Base-by-base conservation (phyloP, 2,888 invertebrate genomes). In the Oligia fasciuncula region DNA sequence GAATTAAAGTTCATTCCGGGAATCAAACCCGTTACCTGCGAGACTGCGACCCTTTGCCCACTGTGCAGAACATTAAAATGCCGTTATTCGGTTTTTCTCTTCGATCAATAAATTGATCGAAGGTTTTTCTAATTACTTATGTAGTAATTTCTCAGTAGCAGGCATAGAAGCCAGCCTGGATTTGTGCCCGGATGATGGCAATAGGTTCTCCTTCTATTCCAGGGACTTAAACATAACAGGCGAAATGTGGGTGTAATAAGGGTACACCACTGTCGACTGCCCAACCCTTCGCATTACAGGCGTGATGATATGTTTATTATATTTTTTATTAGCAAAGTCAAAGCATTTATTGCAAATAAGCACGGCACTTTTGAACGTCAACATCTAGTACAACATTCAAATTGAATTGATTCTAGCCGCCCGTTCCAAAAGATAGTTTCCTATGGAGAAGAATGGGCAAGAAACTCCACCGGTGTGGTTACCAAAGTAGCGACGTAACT, bases 1-100 rank as follows among this genome's bases (percentile, higher is more conserved):
- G 0, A 0, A 29, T 54, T 17, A 13, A 77, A 35, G 77, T 54
- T 46, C 8, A 46, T 65, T 23, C 13, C 49, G 40, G 23, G 29
- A 68, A 79, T 43, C 79, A 66, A 77, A 77, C 68, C 17, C 14
- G 43, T 13, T 43, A 54, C 35, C 35, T 14, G 4, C 49, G 49
- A 14, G 49, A 3, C 49, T 49, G 49, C 2, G 35, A 66, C 0
- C 19, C 4, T 2, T 35, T 77, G n/a, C 65, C 2, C 43, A 43
- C 23, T 35, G 23, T 29, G 23, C 63, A 65, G 8, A 23, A 65
- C 19, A 65, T 65, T 65, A 40, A 65, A 40, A 65, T 40, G 65
- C 40, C 5, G 40, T 40, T 65, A 4, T 2, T 19, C 4, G 19
- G 35, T 65, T 40, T n/a, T n/a, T n/a, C n/a, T n/a, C n/a, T n/a